These are phyloP conservation scores for Seira sanloemensis DNA, from an alignment of 2,888 invertebrate genomes.

Conservation along the genomic window DNA sequence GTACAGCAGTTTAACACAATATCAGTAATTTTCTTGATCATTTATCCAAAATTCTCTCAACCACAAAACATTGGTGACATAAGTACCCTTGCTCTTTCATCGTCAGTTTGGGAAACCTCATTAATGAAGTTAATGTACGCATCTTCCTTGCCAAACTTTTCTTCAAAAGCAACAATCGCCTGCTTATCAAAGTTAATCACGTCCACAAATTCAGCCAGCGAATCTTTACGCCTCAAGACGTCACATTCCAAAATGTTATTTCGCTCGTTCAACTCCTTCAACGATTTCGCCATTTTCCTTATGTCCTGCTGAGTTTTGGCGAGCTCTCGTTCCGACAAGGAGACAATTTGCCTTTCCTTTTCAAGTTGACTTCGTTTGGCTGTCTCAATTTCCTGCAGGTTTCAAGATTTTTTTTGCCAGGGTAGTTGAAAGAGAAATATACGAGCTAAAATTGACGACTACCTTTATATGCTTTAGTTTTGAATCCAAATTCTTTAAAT, in stretches of 20 bases:
- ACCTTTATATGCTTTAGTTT: slow-evolving; percentile 40
- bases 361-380: slow-evolving; percentile 63
- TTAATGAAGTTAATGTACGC: slow-evolving; percentile 67
- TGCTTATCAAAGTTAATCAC: slow-evolving; percentile 68
- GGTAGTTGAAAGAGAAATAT: too few species aligned
- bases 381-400: slow-evolving; percentile 58
- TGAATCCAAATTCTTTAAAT: slow-evolving; percentile 28
- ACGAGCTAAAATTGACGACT: background rate
- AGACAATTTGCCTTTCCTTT: slow-evolving; percentile 59
- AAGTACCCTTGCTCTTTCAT: slow-evolving; percentile 62
- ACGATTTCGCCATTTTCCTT: slow-evolving; percentile 22
- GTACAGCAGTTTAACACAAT: too few species aligned
- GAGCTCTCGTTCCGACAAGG: slow-evolving; percentile 40
- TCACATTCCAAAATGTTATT: slow-evolving; percentile 35
- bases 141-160: slow-evolving; percentile 65
- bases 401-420: too few species aligned
- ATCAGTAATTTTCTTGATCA: too few species aligned
- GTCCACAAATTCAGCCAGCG: slow-evolving; percentile 60
- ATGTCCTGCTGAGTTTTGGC: slow-evolving; percentile 35
- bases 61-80: too few species aligned
- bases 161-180: slow-evolving; percentile 64
- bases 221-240: slow-evolving; percentile 38
- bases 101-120: slow-evolving; percentile 63
- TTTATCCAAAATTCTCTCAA: too few species aligned
- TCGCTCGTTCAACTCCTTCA: background rate